Conservation (phyloP, 2,113 vertebrate genomes). For the Gymnorhina tibicen region DNA sequence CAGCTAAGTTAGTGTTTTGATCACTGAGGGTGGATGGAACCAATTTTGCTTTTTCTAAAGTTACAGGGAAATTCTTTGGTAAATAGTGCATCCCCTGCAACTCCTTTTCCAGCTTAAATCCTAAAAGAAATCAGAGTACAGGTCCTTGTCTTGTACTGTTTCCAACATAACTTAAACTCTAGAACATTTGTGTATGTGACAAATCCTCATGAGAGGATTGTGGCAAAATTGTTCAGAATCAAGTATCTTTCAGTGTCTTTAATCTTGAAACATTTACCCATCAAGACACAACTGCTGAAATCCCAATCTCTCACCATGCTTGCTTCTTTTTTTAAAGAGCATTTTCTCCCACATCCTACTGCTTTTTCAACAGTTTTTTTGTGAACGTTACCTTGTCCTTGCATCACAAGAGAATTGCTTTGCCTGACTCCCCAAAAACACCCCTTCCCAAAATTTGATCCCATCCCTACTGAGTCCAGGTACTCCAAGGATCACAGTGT, state of each 20-base stretch:
- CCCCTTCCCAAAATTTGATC: not conserved
- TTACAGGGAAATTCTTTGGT: not conserved
- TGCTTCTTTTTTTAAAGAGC: not conserved
- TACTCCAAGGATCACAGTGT: not conserved
- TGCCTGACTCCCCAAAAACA: not conserved
- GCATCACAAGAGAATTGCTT: not conserved
- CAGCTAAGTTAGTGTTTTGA: not conserved
- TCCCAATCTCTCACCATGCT: not conserved
- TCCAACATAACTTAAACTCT: not conserved
- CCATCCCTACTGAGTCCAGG: not conserved
- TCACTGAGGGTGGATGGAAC: not conserved
- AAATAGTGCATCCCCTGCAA: not conserved
- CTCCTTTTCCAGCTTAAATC: not conserved
- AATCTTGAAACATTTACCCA: not conserved
- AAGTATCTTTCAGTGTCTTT: not conserved
- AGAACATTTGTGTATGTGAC: not conserved
- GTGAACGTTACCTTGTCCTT: not conserved
- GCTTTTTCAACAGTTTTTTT: not conserved
- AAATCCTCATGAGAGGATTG: not conserved
- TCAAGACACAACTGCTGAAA: not conserved
- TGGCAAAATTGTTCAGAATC: not conserved
- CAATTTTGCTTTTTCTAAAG: not conserved
- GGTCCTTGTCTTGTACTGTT: not conserved
- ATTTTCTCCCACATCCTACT: not conserved
- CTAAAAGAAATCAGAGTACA: not conserved